Conservation (phyloP, 2,113 vertebrate genomes). For the Oxyura jamaicensis region DNA sequence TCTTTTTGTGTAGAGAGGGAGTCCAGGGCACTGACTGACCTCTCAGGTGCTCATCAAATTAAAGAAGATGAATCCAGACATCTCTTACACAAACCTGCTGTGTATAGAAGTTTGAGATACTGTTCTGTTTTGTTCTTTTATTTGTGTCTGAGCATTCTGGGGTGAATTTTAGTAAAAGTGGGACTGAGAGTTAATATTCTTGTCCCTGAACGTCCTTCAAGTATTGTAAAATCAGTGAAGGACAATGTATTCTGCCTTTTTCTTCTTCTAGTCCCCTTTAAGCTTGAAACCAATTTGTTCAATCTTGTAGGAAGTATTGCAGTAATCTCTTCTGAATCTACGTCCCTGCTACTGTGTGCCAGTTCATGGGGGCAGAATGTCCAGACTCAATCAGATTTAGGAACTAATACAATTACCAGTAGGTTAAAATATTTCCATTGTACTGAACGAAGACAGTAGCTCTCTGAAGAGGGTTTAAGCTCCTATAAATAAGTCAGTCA, state of each 20-base stretch:
- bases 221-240: neutral
- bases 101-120: neutral
- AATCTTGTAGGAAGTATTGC: constrained; percentile 20
- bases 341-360: neutral
- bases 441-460: neutral
- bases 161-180: neutral
- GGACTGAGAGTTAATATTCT: neutral
- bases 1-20: neutral
- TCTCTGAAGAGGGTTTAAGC: neutral
- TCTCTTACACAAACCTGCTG: neutral
- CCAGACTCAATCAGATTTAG: constrained; percentile 38
- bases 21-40: neutral
- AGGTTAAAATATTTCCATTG: constrained; percentile 22
- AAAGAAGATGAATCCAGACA: neutral
- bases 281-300: constrained; percentile 20
- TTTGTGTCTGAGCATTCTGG: neutral
- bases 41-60: neutral
- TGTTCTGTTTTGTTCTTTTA: neutral
- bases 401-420: constrained; percentile 40
- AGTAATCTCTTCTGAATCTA: constrained; percentile 36
- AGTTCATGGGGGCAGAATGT: neutral
- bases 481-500: neutral
- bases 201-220: neutral
- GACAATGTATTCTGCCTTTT: neutral
- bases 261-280: neutral